These are phyloP conservation scores for Agapornis roseicollis DNA, from an alignment of 2,113 vertebrate species.

Conservation along the genomic window DNA sequence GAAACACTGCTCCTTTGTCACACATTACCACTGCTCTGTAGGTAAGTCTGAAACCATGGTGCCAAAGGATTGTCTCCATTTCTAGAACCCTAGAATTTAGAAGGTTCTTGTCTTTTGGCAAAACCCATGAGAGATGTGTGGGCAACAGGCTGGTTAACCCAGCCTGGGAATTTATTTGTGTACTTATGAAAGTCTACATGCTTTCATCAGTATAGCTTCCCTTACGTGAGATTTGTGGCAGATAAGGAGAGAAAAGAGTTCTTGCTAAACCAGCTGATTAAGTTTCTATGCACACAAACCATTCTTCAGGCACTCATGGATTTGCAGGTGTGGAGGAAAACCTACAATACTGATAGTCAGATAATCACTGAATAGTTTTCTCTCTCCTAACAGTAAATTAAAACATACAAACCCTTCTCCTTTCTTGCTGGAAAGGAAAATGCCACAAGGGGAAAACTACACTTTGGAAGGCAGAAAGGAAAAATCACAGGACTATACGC, in stretches of 20 bases:
- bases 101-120: not conserved
- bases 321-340: not conserved
- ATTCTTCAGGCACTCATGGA: not conserved
- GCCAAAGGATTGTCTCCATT: not conserved
- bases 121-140: not conserved
- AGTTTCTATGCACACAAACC: not conserved
- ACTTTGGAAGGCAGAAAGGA: not conserved
- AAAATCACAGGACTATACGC: not conserved
- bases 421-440: not conserved
- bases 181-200: not conserved
- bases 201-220: not conserved
- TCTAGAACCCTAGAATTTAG: not conserved
- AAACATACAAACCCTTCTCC: not conserved
- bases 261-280: not conserved
- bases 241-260: not conserved
- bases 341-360: not conserved
- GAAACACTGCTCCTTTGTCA: not conserved
- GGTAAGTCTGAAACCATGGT: not conserved
- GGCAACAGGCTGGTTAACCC: not conserved
- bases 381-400: not conserved
- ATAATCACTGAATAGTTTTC: not conserved
- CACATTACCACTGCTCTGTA: not conserved
- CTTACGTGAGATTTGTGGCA: not conserved
- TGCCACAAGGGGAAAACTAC: not conserved
- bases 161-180: not conserved